Evolutionary conservation across 1,140 invertebrate genomes (phyloP), one percentile per base, ranked within the genome.

Genomic region (Anthonomus grandis): DNA sequence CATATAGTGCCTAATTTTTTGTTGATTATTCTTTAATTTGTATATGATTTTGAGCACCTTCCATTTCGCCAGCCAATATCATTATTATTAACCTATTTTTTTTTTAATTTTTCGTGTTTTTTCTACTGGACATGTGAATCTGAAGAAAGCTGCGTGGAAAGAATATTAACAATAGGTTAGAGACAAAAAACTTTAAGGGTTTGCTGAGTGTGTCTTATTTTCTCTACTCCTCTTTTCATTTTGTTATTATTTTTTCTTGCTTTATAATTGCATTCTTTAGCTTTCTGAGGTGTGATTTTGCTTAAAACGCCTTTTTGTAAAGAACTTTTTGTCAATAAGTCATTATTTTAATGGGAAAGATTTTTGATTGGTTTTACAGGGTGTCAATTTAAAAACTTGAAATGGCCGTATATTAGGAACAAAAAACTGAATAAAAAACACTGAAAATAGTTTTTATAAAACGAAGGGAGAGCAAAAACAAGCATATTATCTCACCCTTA

Each of bases 61-160:
- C 52, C 50, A 34, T 17, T 57, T 61, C 55, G 56, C 63, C 23
- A 59, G 55, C 37, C 36, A 50, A 60, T 21, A 13, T 19, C 37
- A 48, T 45, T 37, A n/a, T n/a, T 23, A 55, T 55, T 47, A 37
- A 63, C 59, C 64, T 63, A 69, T 74, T 68, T 69, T 70, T 70
- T 67, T 69, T 54, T 63, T 64, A 71, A 66, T 69, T 47, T 66
- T 66, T 70, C 23, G 13, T 47, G 42, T 56, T 56, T 55, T 57
- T 18, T 57, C 45, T 15, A 64, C 63, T 74, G n/a, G n/a, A n/a
- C n/a, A n/a, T n/a, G 76, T 80, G 80, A 80, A 76, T 70, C 81
- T 81, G 77, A 84, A 89, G 86, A 82, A 87, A 87, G 82, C 85
- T 87, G 72, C 85, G 84, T 76, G 86, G 86, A 79, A 86, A 85